These are phyloP conservation scores for Limnephilus auricula DNA, from an alignment of 2,888 invertebrate species.

Conservation along the genomic window DNA sequence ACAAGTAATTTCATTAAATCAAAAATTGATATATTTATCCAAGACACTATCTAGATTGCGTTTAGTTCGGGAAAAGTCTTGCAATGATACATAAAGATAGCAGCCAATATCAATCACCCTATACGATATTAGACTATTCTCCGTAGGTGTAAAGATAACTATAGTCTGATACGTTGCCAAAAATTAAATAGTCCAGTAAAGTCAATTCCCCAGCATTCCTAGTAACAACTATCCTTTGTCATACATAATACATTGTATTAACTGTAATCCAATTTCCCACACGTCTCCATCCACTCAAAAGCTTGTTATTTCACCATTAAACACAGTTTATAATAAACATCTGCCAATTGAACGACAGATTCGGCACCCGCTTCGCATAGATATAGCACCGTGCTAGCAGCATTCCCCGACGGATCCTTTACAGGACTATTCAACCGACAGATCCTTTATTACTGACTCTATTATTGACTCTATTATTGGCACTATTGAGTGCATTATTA, in stretches of 20 bases:
- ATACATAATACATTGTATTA: not conserved
- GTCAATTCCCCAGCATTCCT: not conserved
- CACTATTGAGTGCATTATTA: slow-evolving; percentile 14
- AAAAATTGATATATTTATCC: too few species aligned
- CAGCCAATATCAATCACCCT: too few species aligned
- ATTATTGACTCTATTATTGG: slow-evolving; percentile 13
- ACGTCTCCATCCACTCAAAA: slow-evolving; percentile 22
- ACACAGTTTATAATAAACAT: slow-evolving; percentile 49
- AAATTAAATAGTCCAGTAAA: not conserved
- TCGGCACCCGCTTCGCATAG: not conserved
- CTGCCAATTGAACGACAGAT: slow-evolving; percentile 42
- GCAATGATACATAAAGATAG: too few species aligned
- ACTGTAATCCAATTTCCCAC: not conserved
- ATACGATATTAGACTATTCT: too few species aligned
- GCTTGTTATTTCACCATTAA: slow-evolving; percentile 58
- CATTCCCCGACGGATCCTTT: not conserved
- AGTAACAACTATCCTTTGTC: not conserved
- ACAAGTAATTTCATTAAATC: too few species aligned
- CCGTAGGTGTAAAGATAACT: too few species aligned
- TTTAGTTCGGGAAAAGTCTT: too few species aligned
- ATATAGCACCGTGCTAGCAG: not conserved
- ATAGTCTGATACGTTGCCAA: not conserved
- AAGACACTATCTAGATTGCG: too few species aligned
- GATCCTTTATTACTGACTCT: not conserved
- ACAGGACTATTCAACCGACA: not conserved